phyloP scores from a whole-genome alignment of 2,888 invertebrate genomes.

The Hirtodrosophila alboralis region DNA sequence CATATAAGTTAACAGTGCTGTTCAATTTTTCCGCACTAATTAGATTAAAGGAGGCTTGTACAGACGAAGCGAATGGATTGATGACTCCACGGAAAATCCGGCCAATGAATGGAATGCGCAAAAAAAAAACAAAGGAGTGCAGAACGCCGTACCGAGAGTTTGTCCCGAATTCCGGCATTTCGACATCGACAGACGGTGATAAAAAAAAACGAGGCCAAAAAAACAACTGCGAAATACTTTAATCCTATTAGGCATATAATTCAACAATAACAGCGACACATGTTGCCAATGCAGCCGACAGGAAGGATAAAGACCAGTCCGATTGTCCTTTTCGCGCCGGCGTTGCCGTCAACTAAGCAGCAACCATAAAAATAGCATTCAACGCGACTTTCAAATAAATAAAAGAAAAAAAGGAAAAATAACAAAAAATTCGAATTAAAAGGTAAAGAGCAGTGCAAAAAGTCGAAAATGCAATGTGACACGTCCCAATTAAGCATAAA shows the following conservation, averaged over 20 bases:
- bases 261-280: constrained; percentile 83
- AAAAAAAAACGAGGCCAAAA: constrained; percentile 48
- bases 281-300: constrained; percentile 78
- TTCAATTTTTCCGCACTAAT: constrained; percentile 76
- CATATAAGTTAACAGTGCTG: constrained; percentile 69
- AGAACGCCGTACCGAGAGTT: constrained; percentile 41
- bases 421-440: constrained; percentile 14
- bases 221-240: constrained; percentile 80
- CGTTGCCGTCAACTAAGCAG: constrained; percentile 25
- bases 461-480: constrained; percentile 20
- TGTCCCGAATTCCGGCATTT: constrained; percentile 38
- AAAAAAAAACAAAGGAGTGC: constrained; percentile 40
- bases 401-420: constrained; percentile 6
- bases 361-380: constrained; percentile 10
- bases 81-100: constrained; percentile 53
- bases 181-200: constrained; percentile 52
- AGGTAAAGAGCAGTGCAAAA: constrained; percentile 4
- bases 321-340: constrained; percentile 71
- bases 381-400: constrained; percentile 6
- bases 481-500: constrained; percentile 36
- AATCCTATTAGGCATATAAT: constrained; percentile 83
- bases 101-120: constrained; percentile 43
- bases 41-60: constrained; percentile 71
- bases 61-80: constrained; percentile 56
- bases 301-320: constrained; percentile 71